Conservation (phyloP, 2,113 vertebrate genomes). For the Brachirus orientalis region DNA sequence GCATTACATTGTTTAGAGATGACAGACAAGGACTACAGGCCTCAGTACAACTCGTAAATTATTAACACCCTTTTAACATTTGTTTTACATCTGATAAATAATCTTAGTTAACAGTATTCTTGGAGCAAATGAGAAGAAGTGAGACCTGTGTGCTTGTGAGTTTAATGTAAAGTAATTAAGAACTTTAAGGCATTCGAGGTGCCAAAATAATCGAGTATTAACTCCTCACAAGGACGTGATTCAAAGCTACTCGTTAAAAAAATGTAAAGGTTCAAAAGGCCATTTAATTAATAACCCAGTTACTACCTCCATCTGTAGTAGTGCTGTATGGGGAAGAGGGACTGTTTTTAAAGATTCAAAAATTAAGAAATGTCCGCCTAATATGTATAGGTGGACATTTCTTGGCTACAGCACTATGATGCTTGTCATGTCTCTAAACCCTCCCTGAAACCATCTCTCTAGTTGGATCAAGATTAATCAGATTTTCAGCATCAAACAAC, state of each 20-base stretch:
- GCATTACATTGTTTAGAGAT: not conserved
- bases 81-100: not conserved
- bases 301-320: constrained; percentile 20
- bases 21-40: not conserved
- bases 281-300: not conserved
- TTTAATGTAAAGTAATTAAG: too few species aligned
- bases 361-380: too few species aligned
- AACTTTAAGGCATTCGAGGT: not conserved
- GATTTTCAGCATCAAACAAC: constrained; percentile 20
- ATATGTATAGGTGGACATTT: constrained; percentile 24
- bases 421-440: constrained; percentile 38
- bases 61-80: constrained; percentile 24
- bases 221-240: not conserved
- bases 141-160: not conserved
- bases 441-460: constrained; percentile 46
- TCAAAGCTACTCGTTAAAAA: constrained; percentile 7
- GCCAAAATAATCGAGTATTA: not conserved
- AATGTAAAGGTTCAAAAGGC: constrained; percentile 1
- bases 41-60: constrained; percentile 28
- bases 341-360: constrained; percentile 29
- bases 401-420: constrained; percentile 23
- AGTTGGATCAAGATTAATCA: too few species aligned
- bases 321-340: constrained; percentile 5
- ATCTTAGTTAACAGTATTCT: not conserved
- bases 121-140: too few species aligned